Conservation (phyloP, 2,797 vertebrate species). For the Manis pentadactyla region DNA sequence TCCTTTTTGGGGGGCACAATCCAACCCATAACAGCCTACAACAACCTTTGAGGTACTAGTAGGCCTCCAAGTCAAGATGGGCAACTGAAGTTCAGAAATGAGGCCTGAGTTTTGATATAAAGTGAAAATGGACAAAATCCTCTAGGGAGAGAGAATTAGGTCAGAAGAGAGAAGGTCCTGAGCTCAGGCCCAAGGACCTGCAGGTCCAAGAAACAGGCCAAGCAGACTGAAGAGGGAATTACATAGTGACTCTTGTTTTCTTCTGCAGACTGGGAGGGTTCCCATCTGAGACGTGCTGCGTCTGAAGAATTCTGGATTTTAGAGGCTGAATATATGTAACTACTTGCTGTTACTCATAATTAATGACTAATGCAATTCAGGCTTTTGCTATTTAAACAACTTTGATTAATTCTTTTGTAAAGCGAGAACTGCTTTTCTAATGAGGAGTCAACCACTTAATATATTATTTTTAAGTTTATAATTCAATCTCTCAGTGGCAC, state of each 20-base stretch:
- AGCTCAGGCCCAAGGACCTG: neutral
- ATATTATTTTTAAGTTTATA: neutral
- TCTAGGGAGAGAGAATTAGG: neutral
- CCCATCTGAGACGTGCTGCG: neutral
- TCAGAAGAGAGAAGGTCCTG: neutral
- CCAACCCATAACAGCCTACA: neutral
- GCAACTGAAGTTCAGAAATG: neutral
- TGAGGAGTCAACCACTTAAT: neutral
- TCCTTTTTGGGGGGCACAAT: neutral
- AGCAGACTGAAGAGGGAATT: neutral
- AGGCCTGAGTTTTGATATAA: neutral
- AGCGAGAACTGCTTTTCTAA: neutral
- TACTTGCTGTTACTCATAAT: neutral
- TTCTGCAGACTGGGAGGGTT: neutral
- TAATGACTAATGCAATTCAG: neutral
- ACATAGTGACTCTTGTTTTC: accelerated
- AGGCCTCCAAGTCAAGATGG: neutral
- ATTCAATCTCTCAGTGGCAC: neutral
- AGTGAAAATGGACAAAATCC: neutral
- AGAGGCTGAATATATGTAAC: neutral
- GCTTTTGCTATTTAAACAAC: neutral
- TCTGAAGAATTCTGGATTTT: neutral
- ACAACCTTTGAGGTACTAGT: neutral
- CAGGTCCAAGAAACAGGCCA: too few relatives aligned
- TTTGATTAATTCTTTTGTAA: neutral